phyloP scores from a whole-genome alignment of 2,113 vertebrate genomes.

The Felis chaus region DNA sequence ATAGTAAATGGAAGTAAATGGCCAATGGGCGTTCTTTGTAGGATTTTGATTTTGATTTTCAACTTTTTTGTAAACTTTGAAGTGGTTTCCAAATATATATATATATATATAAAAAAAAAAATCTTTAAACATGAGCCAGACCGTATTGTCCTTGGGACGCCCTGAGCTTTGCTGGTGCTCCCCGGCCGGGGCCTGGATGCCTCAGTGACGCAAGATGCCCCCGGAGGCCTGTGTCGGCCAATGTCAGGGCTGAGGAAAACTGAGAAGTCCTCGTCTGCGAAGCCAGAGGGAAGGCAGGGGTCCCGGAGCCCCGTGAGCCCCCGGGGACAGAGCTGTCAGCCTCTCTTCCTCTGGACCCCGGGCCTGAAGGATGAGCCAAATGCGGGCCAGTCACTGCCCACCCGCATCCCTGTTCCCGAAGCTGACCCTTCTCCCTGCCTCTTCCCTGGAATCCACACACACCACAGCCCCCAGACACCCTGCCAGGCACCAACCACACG shows the following conservation, averaged over 20 bases:
- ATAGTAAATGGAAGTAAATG: not conserved
- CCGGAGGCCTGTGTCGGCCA: too few relatives aligned
- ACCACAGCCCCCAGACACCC: too few relatives aligned
- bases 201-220: too few relatives aligned
- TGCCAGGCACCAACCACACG: fast-evolving
- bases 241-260: not conserved
- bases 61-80: not conserved
- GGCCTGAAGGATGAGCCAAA: not conserved
- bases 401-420: not conserved
- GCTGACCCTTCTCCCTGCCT: not conserved
- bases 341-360: not conserved
- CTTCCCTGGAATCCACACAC: not conserved
- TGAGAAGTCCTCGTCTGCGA: not conserved
- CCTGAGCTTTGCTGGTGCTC: too few relatives aligned
- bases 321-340: too few relatives aligned
- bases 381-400: not conserved
- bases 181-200: fast-evolving
- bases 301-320: fast-evolving
- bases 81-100: not conserved
- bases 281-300: not conserved
- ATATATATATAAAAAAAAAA: not conserved
- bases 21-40: not conserved
- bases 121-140: not conserved
- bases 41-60: not conserved
- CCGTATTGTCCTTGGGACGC: too few relatives aligned